Percentiles rank a stretch among this genome's conserved stretches.
Conservation (phyloP, 2,888 invertebrate species). For the Strigamia transsilvanica region DNA sequence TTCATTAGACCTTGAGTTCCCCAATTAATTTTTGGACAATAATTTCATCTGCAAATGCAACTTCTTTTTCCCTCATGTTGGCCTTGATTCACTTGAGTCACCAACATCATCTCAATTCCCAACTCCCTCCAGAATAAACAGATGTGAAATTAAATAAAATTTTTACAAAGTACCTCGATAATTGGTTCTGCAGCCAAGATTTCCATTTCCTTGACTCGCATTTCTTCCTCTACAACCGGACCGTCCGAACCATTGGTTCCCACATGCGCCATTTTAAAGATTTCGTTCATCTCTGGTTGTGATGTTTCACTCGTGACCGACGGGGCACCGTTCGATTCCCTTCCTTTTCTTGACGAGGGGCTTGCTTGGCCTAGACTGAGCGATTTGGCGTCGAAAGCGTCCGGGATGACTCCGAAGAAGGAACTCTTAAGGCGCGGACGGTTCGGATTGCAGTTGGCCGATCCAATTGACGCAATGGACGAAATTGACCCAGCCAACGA, state of each 20-base stretch:
- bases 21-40: too few relatives aligned
- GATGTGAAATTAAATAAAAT: not conserved
- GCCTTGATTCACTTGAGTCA: not conserved
- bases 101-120: not conserved
- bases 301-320: not conserved
- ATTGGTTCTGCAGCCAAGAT: conserved; percentile 30
- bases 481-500: conserved; percentile 45
- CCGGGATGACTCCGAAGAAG: conserved; percentile 61
- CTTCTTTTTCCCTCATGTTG: not conserved
- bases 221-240: conserved; percentile 29
- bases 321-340: not conserved
- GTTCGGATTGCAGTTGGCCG: conserved; percentile 1
- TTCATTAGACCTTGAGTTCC: too few relatives aligned
- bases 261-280: conserved; percentile 51
- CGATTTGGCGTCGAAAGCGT: conserved; percentile 59
- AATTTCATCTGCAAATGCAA: too few relatives aligned
- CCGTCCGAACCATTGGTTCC: conserved; percentile 51
- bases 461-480: not conserved
- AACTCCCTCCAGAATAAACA: not conserved
- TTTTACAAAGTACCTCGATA: conserved; percentile 36
- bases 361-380: conserved; percentile 55
- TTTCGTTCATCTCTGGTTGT: not conserved
- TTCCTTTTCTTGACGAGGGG: conserved; percentile 4
- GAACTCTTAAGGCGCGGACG: conserved; percentile 59
- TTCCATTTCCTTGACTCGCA: not conserved